Conservation (phyloP, 2,888 invertebrate species). For the Macrosiphum euphorbiae region DNA sequence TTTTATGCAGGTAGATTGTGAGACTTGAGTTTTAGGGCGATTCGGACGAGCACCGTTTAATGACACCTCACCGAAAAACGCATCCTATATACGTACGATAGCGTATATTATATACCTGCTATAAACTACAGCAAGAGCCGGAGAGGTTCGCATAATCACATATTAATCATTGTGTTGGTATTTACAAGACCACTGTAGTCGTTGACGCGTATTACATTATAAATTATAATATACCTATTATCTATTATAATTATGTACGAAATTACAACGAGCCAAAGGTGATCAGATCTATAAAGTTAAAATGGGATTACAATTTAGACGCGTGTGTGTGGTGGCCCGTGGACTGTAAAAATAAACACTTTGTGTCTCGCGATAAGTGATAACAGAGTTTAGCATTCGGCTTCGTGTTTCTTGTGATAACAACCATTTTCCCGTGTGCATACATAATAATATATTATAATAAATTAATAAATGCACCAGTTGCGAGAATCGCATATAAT, state of each 20-base stretch:
- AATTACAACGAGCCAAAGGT: neutral
- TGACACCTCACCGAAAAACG: too few species aligned
- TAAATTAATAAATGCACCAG: neutral
- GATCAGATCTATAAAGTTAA: neutral
- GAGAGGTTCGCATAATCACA: neutral
- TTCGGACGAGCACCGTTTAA: too few species aligned
- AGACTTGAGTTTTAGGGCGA: too few species aligned
- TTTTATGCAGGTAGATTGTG: too few species aligned
- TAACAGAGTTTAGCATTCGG: neutral
- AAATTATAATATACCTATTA: neutral
- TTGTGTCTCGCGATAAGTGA: neutral
- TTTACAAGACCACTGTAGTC: neutral
- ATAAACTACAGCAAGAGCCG: neutral
- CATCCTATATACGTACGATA: neutral
- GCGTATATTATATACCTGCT: neutral
- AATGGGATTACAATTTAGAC: neutral
- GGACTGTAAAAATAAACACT: neutral
- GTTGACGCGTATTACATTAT: neutral
- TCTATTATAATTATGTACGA: neutral
- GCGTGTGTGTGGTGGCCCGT: neutral
- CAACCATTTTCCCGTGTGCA: neutral
- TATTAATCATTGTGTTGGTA: neutral
- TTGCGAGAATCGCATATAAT: neutral
- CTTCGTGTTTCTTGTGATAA: neutral
- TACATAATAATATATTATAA: neutral